Conservation (phyloP, 2,797 vertebrate species). For the Aplochiton taeniatus region DNA sequence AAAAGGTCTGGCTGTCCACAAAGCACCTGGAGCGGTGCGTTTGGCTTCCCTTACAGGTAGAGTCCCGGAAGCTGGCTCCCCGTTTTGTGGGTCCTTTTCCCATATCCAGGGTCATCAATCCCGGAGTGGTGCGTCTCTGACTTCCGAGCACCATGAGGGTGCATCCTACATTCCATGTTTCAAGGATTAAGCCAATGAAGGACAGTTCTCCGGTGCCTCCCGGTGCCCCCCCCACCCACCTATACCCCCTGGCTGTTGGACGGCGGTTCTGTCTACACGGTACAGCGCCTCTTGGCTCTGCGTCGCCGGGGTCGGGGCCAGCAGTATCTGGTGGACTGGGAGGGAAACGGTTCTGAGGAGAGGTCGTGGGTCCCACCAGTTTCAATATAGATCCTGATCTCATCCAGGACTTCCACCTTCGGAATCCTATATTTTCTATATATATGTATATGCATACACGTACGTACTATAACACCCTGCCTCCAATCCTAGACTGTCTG, state of each 20-base stretch:
- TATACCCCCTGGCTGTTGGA: too few relatives aligned
- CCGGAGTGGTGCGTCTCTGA: background rate
- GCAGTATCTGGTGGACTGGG: slow-evolving; percentile 14
- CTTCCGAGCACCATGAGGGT: background rate
- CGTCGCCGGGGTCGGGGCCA: background rate
- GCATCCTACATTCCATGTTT: slow-evolving; percentile 2
- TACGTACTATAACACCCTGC: too few relatives aligned
- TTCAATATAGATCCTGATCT: background rate
- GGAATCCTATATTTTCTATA: too few relatives aligned
- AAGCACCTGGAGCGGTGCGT: too few relatives aligned
- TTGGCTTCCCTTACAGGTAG: background rate
- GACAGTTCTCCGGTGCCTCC: background rate
- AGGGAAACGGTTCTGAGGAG: slow-evolving; percentile 10
- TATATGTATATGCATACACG: background rate
- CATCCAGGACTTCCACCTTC: background rate
- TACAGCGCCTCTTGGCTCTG: background rate
- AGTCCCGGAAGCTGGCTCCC: background rate
- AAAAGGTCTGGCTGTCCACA: slow-evolving; percentile 1
- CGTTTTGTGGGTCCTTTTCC: background rate
- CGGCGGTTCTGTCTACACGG: background rate
- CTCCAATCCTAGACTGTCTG: too few relatives aligned
- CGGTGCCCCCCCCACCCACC: too few relatives aligned
- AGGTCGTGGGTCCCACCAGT: background rate
- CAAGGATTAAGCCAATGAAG: background rate
- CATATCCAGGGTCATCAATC: slow-evolving; percentile 1